These are phyloP conservation scores for Drosophila aff. DNA, from an alignment of 1,140 invertebrate species.

Conservation along the genomic window DNA sequence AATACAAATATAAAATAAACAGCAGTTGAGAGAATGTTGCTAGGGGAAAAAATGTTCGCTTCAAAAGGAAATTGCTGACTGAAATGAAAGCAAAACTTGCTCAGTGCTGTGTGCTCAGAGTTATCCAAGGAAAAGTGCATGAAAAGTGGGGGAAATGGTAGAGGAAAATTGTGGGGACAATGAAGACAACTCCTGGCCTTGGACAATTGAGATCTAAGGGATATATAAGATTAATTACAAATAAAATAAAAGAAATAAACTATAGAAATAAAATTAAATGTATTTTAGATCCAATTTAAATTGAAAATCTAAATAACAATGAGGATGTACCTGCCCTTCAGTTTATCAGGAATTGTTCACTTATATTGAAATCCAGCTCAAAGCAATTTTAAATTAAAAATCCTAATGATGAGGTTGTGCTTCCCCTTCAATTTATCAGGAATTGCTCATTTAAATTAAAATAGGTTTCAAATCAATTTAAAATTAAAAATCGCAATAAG, in stretches of 20 bases:
- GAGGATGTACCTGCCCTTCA: background rate
- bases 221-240: background rate
- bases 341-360: constrained; percentile 1
- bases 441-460: background rate
- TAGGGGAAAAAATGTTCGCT: background rate
- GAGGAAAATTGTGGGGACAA: background rate
- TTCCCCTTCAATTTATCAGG: background rate
- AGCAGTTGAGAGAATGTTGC: background rate
- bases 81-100: constrained; percentile 59
- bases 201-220: background rate
- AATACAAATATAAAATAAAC: constrained; percentile 16
- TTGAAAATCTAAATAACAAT: background rate
- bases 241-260: background rate
- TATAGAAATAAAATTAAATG: background rate
- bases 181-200: background rate
- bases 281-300: too few relatives aligned
- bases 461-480: background rate
- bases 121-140: background rate
- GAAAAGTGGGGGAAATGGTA: background rate
- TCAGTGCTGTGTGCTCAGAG: too few relatives aligned
- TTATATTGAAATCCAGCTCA: too few relatives aligned
- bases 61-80: constrained; percentile 48
- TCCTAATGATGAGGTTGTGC: background rate
- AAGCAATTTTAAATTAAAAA: background rate
- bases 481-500: background rate